These are phyloP conservation scores for Stegophylla sp. DNA, from an alignment of 2,888 invertebrate genomes.

Conservation along the genomic window DNA sequence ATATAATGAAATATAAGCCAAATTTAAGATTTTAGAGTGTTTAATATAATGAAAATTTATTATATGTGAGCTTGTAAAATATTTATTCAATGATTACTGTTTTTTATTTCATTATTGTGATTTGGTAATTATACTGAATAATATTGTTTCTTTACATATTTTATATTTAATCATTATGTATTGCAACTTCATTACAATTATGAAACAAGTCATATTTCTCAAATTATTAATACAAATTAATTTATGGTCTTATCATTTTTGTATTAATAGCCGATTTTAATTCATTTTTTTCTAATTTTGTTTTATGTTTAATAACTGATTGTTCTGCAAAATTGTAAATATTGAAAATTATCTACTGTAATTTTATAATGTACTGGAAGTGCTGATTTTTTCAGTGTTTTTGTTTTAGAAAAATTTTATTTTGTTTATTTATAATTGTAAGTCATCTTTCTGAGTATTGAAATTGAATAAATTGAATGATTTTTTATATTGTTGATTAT, in stretches of 20 bases:
- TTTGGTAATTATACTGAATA: neutral
- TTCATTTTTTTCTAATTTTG: constrained; percentile 7
- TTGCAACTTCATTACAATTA: neutral
- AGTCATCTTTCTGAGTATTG: neutral
- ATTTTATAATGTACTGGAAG: neutral
- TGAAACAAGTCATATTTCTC: neutral
- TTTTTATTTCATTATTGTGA: neutral
- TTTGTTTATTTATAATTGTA: constrained; percentile 29
- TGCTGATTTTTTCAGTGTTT: neutral
- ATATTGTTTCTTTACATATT: constrained; percentile 8
- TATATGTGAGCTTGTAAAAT: constrained; percentile 7
- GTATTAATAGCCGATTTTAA: too few relatives aligned
- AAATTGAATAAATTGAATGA: constrained; percentile 7
- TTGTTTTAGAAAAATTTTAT: neutral
- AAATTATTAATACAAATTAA: neutral
- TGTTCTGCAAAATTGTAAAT: constrained; percentile 38
- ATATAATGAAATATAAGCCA: constrained; percentile 87
- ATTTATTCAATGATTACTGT: constrained; percentile 16
- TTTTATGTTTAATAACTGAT: constrained; percentile 21
- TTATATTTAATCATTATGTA: neutral
- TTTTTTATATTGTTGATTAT: constrained; percentile 20
- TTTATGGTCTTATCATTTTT: neutral
- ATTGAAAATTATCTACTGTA: constrained; percentile 12
- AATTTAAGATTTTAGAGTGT: constrained; percentile 75
- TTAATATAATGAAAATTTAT: neutral